Evolutionary conservation across 2,113 vertebrate species (phyloP).

Genomic region (Ariopsis seemanni): DNA sequence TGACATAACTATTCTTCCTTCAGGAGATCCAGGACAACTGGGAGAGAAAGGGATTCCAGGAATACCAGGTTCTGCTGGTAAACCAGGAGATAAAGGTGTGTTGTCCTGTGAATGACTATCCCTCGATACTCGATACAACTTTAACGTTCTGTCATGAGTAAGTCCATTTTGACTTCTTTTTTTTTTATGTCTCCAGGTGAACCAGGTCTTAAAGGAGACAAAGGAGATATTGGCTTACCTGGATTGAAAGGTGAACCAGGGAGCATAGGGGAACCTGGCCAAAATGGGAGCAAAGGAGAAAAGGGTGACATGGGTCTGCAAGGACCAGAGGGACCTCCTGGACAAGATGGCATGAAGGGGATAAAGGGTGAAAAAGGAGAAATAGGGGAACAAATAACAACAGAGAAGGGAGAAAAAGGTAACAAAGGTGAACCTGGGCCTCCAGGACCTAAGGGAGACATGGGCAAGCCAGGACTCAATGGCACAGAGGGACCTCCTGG

Average conservation of each 20-base stretch:
- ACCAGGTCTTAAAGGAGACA: slow-evolving; percentile 81
- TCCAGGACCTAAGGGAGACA: slow-evolving; percentile 60
- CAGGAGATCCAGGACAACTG: slow-evolving; percentile 85
- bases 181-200: slow-evolving; percentile 75
- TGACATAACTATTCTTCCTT: background rate
- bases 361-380: slow-evolving; percentile 81
- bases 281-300: slow-evolving; percentile 83
- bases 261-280: slow-evolving; percentile 79
- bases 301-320: slow-evolving; percentile 70
- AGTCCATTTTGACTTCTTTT: background rate
- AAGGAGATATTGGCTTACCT: slow-evolving; percentile 75
- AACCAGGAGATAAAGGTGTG: slow-evolving; percentile 85
- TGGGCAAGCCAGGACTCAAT: slow-evolving; percentile 65
- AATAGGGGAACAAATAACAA: slow-evolving; percentile 69
- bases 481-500: slow-evolving; percentile 74
- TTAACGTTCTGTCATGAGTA: background rate
- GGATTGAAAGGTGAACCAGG: slow-evolving; percentile 88
- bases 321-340: slow-evolving; percentile 70
- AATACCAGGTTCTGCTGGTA: slow-evolving; percentile 80
- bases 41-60: slow-evolving; percentile 80
- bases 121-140: background rate
- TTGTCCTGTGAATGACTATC: background rate
- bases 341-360: slow-evolving; percentile 77
- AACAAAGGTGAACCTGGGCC: slow-evolving; percentile 56
- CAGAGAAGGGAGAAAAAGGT: slow-evolving; percentile 74